Conservation (phyloP, 1,140 invertebrate genomes). For the Drosophila pachea region DNA sequence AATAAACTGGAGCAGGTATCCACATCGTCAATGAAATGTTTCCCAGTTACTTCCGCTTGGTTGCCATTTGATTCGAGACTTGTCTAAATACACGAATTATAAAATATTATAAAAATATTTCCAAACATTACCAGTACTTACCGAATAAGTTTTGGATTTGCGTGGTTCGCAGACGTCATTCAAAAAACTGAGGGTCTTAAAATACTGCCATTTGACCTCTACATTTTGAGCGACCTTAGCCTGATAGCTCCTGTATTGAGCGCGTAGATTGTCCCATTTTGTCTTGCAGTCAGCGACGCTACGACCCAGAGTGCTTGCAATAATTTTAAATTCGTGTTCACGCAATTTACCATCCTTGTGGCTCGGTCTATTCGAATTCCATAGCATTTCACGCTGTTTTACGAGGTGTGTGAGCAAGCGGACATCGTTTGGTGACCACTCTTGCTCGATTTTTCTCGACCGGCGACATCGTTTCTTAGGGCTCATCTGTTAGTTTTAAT, state of each 20-base stretch:
- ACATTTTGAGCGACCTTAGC: constrained; percentile 18
- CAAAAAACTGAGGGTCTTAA: constrained; percentile 14
- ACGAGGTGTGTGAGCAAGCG: constrained; percentile 28
- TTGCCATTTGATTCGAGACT: background rate
- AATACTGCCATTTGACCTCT: constrained; percentile 29
- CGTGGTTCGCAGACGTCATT: constrained; percentile 14
- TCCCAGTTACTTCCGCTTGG: background rate
- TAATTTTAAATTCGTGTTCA: constrained; percentile 3
- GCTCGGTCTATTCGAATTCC: constrained; percentile 7
- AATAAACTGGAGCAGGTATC: constrained; percentile 25
- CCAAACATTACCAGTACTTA: background rate
- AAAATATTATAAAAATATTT: background rate
- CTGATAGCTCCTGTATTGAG: constrained; percentile 32
- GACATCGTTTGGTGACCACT: constrained; percentile 24
- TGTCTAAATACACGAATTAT: background rate
- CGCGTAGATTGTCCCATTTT: constrained; percentile 37
- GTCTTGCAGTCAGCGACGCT: constrained; percentile 25
- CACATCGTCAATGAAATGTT: constrained; percentile 12
- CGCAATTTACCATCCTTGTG: constrained; percentile 27
- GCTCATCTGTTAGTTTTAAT: background rate
- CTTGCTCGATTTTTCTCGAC: constrained; percentile 20
- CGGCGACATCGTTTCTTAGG: constrained; percentile 7
- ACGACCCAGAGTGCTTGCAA: constrained; percentile 16
- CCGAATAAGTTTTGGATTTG: constrained; percentile 5
- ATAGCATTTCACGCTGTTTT: constrained; percentile 5